Evolutionary conservation across 2,113 vertebrate species (phyloP).

Genomic region (Neolamprologus longior): DNA sequence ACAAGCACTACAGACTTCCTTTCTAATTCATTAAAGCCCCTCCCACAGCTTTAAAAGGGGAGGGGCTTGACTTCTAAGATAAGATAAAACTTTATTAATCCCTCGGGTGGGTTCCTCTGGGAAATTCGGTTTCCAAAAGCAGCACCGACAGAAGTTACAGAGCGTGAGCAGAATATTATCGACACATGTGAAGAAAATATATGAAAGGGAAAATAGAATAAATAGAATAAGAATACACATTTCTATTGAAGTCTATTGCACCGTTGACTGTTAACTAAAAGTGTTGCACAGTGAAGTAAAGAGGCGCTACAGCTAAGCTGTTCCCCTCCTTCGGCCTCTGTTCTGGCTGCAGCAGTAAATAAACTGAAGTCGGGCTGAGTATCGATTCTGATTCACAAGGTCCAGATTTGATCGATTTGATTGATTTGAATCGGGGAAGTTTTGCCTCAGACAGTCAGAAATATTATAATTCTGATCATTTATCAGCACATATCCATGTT

Average conservation of each 20-base stretch:
- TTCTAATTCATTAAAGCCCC: neutral
- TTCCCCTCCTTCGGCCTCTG: neutral
- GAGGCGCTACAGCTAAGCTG: fast-evolving
- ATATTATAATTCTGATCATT: neutral
- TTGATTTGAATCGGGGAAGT: fast-evolving
- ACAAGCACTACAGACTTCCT: neutral
- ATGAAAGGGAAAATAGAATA: fast-evolving
- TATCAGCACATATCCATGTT: neutral
- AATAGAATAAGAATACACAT: neutral
- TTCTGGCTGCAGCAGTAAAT: neutral
- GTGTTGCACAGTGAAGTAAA: neutral
- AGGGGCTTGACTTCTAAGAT: neutral
- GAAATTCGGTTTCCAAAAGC: neutral
- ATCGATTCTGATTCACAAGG: fast-evolving
- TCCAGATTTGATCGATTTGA: neutral
- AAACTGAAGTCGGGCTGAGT: neutral
- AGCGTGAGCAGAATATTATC: fast-evolving
- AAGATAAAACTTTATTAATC: neutral
- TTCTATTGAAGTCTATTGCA: neutral
- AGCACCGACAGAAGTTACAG: neutral
- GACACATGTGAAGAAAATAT: fast-evolving
- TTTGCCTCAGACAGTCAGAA: neutral
- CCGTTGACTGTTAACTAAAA: neutral
- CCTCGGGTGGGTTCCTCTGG: fast-evolving
- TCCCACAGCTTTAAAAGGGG: neutral